A percentile compares a stretch with the other conserved stretches of the same genome.
Evolutionary conservation across 1,140 invertebrate genomes (phyloP).

Genomic region (Hylaeus volcanicus): DNA sequence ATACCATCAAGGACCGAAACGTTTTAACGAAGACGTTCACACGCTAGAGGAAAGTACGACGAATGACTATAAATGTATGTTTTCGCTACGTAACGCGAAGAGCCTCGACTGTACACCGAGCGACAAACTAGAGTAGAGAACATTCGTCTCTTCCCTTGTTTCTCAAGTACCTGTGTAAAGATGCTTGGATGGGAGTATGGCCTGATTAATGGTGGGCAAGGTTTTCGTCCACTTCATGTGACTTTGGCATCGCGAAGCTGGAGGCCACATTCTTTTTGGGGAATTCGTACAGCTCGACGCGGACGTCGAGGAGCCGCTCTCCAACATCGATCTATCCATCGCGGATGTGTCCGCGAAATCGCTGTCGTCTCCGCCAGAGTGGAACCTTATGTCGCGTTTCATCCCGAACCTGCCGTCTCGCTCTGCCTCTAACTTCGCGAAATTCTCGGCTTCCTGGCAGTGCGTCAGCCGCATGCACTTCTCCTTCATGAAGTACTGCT

Average conservation of each 20-base stretch:
- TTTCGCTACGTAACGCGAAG: too few relatives aligned
- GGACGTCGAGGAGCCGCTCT: conserved; percentile 84
- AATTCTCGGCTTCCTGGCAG: conserved; percentile 68
- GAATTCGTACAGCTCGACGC: conserved; percentile 85
- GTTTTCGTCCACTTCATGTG: conserved; percentile 77
- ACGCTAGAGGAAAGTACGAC: too few relatives aligned
- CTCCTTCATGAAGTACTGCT: conserved; percentile 71
- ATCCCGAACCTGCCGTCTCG: conserved; percentile 62
- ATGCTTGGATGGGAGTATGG: conserved; percentile 74
- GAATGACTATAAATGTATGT: too few relatives aligned
- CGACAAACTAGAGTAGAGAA: too few relatives aligned
- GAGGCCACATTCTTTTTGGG: conserved; percentile 83
- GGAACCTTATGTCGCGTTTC: conserved; percentile 65
- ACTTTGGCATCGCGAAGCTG: conserved; percentile 76
- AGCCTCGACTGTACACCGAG: too few relatives aligned
- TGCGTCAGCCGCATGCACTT: conserved; percentile 57
- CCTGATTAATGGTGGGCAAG: conserved; percentile 75
- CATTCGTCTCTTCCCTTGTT: background rate
- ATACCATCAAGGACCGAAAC: too few relatives aligned
- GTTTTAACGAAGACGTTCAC: too few relatives aligned
- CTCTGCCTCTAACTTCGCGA: conserved; percentile 73
- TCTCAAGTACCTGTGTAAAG: conserved; percentile 74
- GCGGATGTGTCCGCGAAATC: conserved; percentile 71
- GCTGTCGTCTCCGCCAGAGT: conserved; percentile 76
- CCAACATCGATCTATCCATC: conserved; percentile 82